Evolutionary conservation across 2,888 invertebrate species (phyloP), one percentile per base, ranked within the genome.

Genomic region (Apodemia zela): DNA sequence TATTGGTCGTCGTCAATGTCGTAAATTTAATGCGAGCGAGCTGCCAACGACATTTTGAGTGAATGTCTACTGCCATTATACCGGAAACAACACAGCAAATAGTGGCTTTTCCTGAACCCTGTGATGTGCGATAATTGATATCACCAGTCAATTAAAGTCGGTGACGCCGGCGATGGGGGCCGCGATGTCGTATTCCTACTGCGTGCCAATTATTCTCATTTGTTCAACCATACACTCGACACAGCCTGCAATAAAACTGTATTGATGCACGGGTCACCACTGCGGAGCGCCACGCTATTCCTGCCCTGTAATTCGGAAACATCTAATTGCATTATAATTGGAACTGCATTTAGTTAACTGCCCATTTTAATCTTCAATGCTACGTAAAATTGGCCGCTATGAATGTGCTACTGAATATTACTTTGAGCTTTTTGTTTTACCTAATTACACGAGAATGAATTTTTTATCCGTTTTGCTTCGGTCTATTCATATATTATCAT

Each of bases 11-110:
- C 87, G 79, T 81, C 82, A 80, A 77, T 79, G 82, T 82, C 85
- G 81, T 90, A 89, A 90, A 89, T 86, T 85, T 79, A 80, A 80
- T 79, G 77, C 75, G 78, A 86, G 85, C 78, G 81, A 87, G 76
- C 84, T 89, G 86, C 83, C 82, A 87, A 87, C 85, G 87, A 87
- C 87, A 84, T 84, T 89, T 85, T 85, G 81, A 88, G 84, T 87
- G 85, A 87, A 89, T 87, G 78, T 87, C 84, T 82, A 79, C 75
- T 80, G 74, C 79, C 75, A 81, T 85, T 82, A 82, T 77, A 76
- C 71, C 74, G 80, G 80, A 72, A 81, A 73, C 73, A 73, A 73
- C 73, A 71, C 71, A 72, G 72, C 70, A 69, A 72, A 82, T 80
- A 75, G 83, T 81, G 77, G 72, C 77, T 73, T 81, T 84, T 80